A percentile compares a stretch with the other conserved stretches of the same genome.
Conservation (phyloP, 2,113 vertebrate species). For the Entomyzon cyanotis region DNA sequence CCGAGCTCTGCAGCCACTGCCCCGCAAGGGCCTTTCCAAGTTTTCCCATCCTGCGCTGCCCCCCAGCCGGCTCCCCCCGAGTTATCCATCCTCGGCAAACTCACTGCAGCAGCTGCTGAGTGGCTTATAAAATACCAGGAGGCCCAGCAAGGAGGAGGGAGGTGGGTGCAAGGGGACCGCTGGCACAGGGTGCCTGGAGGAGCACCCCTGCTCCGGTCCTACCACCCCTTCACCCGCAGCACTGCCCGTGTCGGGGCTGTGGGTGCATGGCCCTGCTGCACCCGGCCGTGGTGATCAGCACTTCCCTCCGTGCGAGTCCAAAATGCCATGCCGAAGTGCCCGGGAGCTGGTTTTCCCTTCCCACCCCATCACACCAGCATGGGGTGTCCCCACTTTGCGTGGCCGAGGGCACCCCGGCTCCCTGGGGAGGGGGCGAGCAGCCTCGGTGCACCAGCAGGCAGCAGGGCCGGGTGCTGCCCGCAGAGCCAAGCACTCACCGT, state of each 20-base stretch:
- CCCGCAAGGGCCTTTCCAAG: slow-evolving; percentile 1
- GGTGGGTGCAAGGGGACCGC: neutral
- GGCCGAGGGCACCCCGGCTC: neutral
- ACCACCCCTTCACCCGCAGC: neutral
- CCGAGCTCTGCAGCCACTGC: neutral
- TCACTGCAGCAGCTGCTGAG: slow-evolving; percentile 22
- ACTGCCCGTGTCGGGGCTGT: fast-evolving
- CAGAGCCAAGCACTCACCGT: neutral
- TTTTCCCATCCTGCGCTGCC: neutral
- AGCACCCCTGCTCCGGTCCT: neutral
- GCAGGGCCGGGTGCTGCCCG: neutral
- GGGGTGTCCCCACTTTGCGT: neutral
- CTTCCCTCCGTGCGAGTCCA: neutral
- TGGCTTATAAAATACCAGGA: neutral
- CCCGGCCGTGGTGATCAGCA: fast-evolving
- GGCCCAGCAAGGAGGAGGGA: neutral
- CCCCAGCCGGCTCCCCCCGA: neutral
- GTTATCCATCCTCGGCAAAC: neutral
- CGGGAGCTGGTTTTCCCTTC: neutral
- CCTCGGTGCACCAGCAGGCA: neutral
- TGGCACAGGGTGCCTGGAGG: neutral
- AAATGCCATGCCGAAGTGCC: fast-evolving
- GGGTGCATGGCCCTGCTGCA: neutral
- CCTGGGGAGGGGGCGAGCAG: neutral
- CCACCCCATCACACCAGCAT: fast-evolving